These are phyloP conservation scores for Sminthurinus signatus DNA, from an alignment of 1,140 invertebrate species.

Conservation along the genomic window DNA sequence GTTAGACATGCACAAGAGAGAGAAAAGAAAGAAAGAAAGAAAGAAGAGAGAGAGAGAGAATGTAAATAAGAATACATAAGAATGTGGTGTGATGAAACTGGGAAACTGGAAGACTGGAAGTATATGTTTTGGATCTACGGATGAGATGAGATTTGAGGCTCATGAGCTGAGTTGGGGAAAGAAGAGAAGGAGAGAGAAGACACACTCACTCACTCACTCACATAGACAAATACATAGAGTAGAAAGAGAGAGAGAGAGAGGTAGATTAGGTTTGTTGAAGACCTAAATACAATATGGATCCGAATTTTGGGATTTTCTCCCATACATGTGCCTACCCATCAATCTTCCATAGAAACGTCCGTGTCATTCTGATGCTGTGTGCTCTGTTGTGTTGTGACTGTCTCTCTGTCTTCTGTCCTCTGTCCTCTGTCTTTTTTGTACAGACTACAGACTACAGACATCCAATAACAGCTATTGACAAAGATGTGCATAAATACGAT, in stretches of 20 bases:
- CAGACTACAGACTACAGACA: too few relatives aligned
- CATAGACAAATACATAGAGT: neutral
- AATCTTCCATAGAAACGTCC: constrained; percentile 41
- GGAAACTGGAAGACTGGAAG: neutral
- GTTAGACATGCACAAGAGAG: too few relatives aligned
- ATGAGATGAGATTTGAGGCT: constrained; percentile 11
- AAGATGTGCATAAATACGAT: too few relatives aligned
- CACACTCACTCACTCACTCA: neutral
- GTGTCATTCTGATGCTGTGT: constrained; percentile 41
- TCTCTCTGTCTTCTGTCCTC: too few relatives aligned
- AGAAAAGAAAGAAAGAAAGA: constrained; percentile 12
- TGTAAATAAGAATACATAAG: constrained; percentile 14
- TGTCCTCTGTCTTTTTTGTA: too few relatives aligned
- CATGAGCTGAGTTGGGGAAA: constrained; percentile 11
- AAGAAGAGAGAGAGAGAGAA: constrained; percentile 16
- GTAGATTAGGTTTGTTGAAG: constrained; percentile 27
- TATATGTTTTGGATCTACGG: constrained; percentile 12
- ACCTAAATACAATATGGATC: constrained; percentile 34
- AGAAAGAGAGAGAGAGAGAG: constrained; percentile 19
- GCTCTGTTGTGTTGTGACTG: constrained; percentile 28
- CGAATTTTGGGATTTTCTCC: constrained; percentile 37
- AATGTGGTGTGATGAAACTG: constrained; percentile 13
- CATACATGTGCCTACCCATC: constrained; percentile 40
- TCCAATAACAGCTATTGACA: too few relatives aligned
- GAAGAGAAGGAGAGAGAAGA: constrained; percentile 6